phyloP scores from a whole-genome alignment of 1,140 invertebrate genomes.

The Tachypleus tridentatus region DNA sequence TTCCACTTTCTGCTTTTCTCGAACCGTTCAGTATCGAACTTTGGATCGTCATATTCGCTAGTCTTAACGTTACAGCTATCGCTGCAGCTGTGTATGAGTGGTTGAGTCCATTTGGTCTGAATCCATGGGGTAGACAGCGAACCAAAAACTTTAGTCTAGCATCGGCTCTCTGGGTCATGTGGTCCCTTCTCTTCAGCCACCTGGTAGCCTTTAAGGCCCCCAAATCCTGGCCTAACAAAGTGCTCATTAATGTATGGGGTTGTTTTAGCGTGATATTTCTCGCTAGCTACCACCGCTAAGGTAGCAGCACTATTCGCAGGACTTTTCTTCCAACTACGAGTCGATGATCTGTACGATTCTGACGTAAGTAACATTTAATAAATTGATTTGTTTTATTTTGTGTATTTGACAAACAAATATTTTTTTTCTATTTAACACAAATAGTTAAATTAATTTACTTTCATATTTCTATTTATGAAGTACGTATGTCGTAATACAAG shows the following conservation, averaged over 20 bases:
- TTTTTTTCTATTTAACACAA: too few species aligned
- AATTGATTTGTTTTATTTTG: too few species aligned
- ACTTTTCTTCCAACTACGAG: slow-evolving; percentile 64
- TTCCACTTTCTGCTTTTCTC: slow-evolving; percentile 73
- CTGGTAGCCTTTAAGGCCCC: slow-evolving; percentile 91
- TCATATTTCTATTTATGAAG: too few species aligned
- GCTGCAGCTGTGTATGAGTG: slow-evolving; percentile 86
- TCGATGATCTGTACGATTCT: slow-evolving; percentile 49
- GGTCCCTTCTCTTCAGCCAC: slow-evolving; percentile 81
- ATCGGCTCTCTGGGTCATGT: slow-evolving; percentile 85
- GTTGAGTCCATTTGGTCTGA: slow-evolving; percentile 83
- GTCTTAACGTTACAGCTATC: slow-evolving; percentile 75
- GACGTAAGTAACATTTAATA: too few species aligned
- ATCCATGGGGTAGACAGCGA: slow-evolving; percentile 85
- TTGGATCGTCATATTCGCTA: slow-evolving; percentile 83
- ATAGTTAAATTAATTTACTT: too few species aligned
- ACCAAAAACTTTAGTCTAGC: slow-evolving; percentile 74
- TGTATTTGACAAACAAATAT: too few species aligned
- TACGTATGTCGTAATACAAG: too few species aligned
- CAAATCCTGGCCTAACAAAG: slow-evolving; percentile 92
- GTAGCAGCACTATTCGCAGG: slow-evolving; percentile 85
- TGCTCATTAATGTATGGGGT: slow-evolving; percentile 87
- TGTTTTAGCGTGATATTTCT: slow-evolving; percentile 89
- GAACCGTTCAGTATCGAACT: slow-evolving; percentile 75
- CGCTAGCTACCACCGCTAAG: slow-evolving; percentile 85